A percentile compares a stretch with the other conserved stretches of the same genome.
Conservation (phyloP, 2,113 vertebrate species). For the Takifugu bimaculatus region DNA sequence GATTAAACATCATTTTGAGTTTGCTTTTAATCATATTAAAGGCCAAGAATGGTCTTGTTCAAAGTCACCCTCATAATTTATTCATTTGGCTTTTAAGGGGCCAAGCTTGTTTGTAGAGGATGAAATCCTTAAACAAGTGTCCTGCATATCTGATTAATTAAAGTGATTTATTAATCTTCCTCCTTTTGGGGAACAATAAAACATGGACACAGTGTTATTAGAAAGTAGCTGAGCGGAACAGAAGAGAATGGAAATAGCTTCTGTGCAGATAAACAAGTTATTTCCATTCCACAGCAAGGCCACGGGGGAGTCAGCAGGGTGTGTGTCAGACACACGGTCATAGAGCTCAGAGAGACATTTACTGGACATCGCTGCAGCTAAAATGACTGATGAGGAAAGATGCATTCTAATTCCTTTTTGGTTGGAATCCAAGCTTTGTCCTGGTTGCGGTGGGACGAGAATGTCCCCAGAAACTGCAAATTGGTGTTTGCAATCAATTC, state of each 20-base stretch:
- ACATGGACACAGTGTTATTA: background rate
- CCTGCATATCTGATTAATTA: background rate
- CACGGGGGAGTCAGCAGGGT: background rate
- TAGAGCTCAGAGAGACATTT: background rate
- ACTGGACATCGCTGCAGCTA: no score
- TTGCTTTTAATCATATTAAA: background rate
- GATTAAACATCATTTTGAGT: background rate
- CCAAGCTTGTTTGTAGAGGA: background rate
- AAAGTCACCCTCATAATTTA: background rate
- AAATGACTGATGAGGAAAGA: no score
- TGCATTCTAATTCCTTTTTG: no score
- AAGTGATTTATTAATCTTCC: slow-evolving; percentile 1
- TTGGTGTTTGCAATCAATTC: no score
- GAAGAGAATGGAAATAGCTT: background rate
- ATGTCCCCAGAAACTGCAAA: no score
- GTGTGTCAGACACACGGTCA: background rate
- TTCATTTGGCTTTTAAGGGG: background rate
- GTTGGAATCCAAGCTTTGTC: no score
- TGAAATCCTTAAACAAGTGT: background rate
- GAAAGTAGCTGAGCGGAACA: background rate
- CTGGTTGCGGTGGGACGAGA: no score
- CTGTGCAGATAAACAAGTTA: background rate
- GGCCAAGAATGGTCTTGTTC: no score
- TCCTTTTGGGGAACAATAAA: background rate
- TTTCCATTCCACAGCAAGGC: background rate